Base-by-base conservation (phyloP, 2,888 invertebrate genomes). In the Lithophane ornitopus region DNA sequence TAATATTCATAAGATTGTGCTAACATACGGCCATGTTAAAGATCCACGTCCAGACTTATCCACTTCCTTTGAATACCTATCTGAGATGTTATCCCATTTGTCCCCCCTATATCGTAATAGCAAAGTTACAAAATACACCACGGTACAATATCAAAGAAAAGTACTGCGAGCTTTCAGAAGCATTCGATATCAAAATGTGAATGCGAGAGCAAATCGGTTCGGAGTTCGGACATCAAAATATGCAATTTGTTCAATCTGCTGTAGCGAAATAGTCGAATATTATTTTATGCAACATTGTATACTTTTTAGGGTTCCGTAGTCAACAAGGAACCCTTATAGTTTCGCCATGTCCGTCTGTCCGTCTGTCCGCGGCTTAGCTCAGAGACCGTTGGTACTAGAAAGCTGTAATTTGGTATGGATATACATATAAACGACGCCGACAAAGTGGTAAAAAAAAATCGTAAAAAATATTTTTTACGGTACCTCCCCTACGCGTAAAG, bases 171-270 rank as follows among this genome's bases (percentile, higher is more conserved):
- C 12, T 22, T 75, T 56, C 14, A 16, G 46, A 54, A 76, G 26
- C n/a, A 49, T 76, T 66, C 19, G 12, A 49, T 56, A 65, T 26
- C 22, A 58, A 26, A 59, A 75, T 34, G 26, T 28, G 28, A 34
- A 44, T n/a, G n/a, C 56, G 14, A 56, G 28, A 56, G 19, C 54
- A 61, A 41, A 71, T 54, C 79, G 56, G 49, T 70, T 34, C 39
- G 3, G 58, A 39, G 39, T 56, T 28, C 22, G 78, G 34, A 44
- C 16, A 44, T 22, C 41, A 19, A 77, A 79, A 70, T 56, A 63
- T 62, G 79, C 56, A 77, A 63, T 78, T 70, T 16, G 49, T 79
- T 71, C 56, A 56, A 62, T 44, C 26, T 44, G 72, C 54, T 56
- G 54, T 39, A 63, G 16, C 41, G 19, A 56, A 34, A 41, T 58